Evolutionary conservation across 2,797 vertebrate genomes (phyloP).

Genomic region (Xerus rutilus): DNA sequence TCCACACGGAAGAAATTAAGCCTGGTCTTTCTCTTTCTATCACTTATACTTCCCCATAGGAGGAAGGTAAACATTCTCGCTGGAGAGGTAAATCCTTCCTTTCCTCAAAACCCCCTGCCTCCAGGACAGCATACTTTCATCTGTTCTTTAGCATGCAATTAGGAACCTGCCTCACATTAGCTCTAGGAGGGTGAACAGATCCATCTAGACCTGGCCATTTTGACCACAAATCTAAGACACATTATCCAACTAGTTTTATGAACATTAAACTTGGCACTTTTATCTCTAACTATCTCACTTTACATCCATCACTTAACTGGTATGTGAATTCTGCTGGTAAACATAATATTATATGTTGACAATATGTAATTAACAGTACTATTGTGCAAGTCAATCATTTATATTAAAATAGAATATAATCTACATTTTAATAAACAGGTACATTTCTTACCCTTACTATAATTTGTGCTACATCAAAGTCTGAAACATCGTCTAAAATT

Average conservation of each 20-base stretch:
- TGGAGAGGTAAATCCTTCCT: neutral
- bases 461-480: constrained; percentile 87
- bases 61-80: neutral
- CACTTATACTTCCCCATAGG: neutral
- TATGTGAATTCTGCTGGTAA: constrained; percentile 35
- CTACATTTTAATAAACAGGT: constrained; percentile 53
- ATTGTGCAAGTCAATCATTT: constrained; percentile 13
- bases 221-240: constrained; percentile 3
- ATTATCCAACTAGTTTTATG: neutral
- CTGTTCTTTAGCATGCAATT: neutral
- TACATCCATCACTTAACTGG: neutral
- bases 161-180: neutral
- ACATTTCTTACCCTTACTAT: constrained; percentile 90
- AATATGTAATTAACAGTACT: neutral
- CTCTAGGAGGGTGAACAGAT: neutral
- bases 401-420: constrained; percentile 47
- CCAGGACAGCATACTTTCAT: neutral
- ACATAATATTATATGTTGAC: neutral
- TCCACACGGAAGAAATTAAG: constrained; percentile 33
- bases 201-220: neutral
- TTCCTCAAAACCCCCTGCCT: neutral
- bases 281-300: neutral
- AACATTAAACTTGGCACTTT: constrained; percentile 13
- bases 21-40: neutral
- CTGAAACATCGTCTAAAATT: constrained; percentile 91